Conservation (phyloP, 2,888 invertebrate species). For the Scaptomyza flava region DNA sequence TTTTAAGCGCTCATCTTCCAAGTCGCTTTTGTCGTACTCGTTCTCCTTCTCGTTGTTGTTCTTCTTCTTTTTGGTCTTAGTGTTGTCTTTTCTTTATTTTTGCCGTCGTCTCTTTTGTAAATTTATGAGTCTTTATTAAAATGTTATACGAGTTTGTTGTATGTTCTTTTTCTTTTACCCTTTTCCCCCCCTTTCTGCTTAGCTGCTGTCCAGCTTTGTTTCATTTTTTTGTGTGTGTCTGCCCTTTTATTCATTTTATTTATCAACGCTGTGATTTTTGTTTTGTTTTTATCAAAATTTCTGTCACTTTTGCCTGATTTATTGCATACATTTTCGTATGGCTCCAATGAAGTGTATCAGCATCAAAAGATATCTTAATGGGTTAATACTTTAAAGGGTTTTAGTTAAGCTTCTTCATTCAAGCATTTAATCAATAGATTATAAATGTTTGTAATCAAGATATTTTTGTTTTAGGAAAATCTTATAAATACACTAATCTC, state of each 20-base stretch:
- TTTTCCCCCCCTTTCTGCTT: constrained; percentile 2
- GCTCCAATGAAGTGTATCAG: constrained; percentile 55
- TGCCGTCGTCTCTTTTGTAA: constrained; percentile 49
- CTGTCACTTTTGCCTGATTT: constrained; percentile 73
- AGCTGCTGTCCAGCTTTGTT: constrained; percentile 17
- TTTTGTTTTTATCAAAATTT: constrained; percentile 69
- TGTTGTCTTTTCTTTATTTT: constrained; percentile 21
- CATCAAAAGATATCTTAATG: constrained; percentile 7
- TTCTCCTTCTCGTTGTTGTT: constrained; percentile 13
- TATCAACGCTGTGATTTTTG: constrained; percentile 59
- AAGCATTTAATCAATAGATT: constrained; percentile 24
- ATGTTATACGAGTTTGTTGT: constrained; percentile 67
- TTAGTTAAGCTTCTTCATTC: constrained; percentile 22
- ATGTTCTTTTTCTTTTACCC: constrained; percentile 12
- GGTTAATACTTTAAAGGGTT: constrained; percentile 1
- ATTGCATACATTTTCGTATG: constrained; percentile 47
- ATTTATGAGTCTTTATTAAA: constrained; percentile 80
- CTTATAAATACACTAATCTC: not conserved
- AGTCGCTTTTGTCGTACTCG: constrained; percentile 62
- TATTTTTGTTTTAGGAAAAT: not conserved
- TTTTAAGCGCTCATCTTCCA: constrained; percentile 81
- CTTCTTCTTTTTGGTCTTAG: constrained; percentile 12
- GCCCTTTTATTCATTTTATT: constrained; percentile 45
- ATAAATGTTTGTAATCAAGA: not conserved
- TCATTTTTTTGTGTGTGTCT: constrained; percentile 3